phyloP scores from a whole-genome alignment of 2,888 invertebrate species.

The Yponomeuta evonymella region DNA sequence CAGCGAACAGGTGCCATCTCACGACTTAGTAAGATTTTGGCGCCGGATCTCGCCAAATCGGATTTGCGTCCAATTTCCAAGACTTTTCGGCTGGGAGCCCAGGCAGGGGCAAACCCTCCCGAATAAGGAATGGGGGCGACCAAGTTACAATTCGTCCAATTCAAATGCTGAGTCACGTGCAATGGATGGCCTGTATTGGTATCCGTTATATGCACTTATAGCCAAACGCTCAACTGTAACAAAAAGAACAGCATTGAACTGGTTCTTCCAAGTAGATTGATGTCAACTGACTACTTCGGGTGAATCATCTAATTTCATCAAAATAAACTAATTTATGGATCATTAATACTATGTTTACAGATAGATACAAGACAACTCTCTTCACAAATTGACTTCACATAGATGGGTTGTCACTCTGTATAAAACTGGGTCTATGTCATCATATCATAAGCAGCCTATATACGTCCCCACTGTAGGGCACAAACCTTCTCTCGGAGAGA shows the following conservation, averaged over 20 bases:
- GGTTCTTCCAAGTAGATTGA: background rate
- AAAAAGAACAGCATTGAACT: background rate
- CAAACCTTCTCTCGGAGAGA: too few relatives aligned
- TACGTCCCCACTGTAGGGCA: too few relatives aligned
- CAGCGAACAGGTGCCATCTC: slow-evolving; percentile 35
- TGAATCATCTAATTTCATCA: background rate
- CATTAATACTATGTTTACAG: too few relatives aligned
- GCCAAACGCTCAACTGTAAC: background rate
- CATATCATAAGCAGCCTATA: too few relatives aligned
- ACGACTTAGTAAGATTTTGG: slow-evolving; percentile 46
- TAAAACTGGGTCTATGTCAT: too few relatives aligned
- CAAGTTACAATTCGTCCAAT: slow-evolving; percentile 53
- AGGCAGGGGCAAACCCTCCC: slow-evolving; percentile 48
- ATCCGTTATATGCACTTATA: background rate
- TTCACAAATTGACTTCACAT: too few relatives aligned
- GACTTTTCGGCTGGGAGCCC: slow-evolving; percentile 56
- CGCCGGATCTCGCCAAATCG: slow-evolving; percentile 56
- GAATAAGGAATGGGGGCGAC: slow-evolving; percentile 39
- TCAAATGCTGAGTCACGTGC: slow-evolving; percentile 49
- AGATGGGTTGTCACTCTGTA: too few relatives aligned
- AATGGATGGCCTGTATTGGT: background rate
- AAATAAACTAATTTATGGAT: too few relatives aligned
- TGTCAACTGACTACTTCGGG: slow-evolving; percentile 9
- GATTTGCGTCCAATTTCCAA: slow-evolving; percentile 70
- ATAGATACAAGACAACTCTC: too few relatives aligned